Evolutionary conservation across 2,888 invertebrate species (phyloP).

Genomic region (Dryococelus australis): DNA sequence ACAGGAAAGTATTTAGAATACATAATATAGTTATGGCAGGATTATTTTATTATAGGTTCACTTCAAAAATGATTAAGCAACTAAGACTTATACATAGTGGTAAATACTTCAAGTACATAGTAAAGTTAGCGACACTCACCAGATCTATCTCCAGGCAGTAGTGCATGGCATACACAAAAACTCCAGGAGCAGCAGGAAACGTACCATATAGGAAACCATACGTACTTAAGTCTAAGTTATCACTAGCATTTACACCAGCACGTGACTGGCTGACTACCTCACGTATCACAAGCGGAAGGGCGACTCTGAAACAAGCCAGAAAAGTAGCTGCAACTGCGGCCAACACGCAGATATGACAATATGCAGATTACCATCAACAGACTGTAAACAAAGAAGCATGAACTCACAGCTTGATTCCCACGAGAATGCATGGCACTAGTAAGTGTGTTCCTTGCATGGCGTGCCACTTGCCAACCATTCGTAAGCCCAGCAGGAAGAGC

Average conservation of each 20-base stretch:
- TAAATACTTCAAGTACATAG: no score
- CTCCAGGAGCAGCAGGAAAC: conserved; percentile 95
- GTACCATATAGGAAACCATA: conserved; percentile 96
- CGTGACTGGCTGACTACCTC: conserved; percentile 82
- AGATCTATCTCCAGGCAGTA: conserved; percentile 87
- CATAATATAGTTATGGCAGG: no score
- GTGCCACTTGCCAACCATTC: conserved; percentile 91
- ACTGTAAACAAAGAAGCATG: neutral
- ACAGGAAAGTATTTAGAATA: no score
- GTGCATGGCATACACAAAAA: conserved; percentile 91
- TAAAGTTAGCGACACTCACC: conserved; percentile 61
- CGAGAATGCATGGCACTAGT: conserved; percentile 84
- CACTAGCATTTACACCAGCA: conserved; percentile 73
- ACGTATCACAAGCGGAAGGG: conserved; percentile 84
- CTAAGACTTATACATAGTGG: no score
- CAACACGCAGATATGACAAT: no score
- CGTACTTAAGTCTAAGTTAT: conserved; percentile 83
- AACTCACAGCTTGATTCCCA: conserved; percentile 86
- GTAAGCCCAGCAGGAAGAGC: conserved; percentile 86
- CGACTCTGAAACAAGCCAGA: conserved; percentile 63
- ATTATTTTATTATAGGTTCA: no score
- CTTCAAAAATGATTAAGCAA: no score
- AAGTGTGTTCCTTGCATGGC: conserved; percentile 79
- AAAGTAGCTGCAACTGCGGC: neutral
- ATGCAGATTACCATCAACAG: no score